These are phyloP conservation scores for Marmota flaviventris DNA, from an alignment of 2,113 vertebrate species.

Conservation along the genomic window DNA sequence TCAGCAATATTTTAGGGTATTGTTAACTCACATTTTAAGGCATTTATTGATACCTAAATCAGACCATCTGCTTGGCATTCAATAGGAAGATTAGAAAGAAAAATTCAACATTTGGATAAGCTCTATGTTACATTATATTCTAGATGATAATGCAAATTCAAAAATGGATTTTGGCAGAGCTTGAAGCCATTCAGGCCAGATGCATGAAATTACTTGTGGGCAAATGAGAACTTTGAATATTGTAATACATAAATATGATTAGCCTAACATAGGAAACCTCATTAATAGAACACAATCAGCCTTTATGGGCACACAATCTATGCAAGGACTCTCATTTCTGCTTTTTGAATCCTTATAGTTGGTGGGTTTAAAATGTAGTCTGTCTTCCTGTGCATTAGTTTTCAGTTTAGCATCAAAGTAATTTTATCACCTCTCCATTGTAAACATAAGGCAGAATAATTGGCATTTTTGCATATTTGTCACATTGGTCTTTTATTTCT, in stretches of 20 bases:
- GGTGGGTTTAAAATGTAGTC: background rate
- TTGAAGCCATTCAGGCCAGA: constrained; percentile 60
- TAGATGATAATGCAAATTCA: constrained; percentile 61
- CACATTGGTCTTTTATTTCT: background rate
- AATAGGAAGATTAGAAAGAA: background rate
- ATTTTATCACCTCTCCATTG: background rate
- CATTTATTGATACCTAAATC: constrained; percentile 10
- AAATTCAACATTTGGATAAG: constrained; percentile 40
- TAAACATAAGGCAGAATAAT: background rate
- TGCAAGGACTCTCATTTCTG: background rate
- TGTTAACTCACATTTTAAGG: background rate
- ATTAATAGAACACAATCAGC: constrained; percentile 77
- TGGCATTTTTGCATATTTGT: background rate
- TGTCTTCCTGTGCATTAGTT: background rate
- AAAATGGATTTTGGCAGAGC: background rate
- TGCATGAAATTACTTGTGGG: constrained; percentile 80
- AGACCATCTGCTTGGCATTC: constrained; percentile 56
- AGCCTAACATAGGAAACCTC: constrained; percentile 78
- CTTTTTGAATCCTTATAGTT: background rate
- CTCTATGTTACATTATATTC: constrained; percentile 2
- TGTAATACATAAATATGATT: constrained; percentile 80
- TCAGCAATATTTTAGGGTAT: background rate
- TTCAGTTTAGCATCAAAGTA: background rate
- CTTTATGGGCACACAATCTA: background rate
- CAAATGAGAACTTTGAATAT: constrained; percentile 79